Conservation (phyloP, 2,113 vertebrate genomes). For the Stictonetta naevosa region DNA sequence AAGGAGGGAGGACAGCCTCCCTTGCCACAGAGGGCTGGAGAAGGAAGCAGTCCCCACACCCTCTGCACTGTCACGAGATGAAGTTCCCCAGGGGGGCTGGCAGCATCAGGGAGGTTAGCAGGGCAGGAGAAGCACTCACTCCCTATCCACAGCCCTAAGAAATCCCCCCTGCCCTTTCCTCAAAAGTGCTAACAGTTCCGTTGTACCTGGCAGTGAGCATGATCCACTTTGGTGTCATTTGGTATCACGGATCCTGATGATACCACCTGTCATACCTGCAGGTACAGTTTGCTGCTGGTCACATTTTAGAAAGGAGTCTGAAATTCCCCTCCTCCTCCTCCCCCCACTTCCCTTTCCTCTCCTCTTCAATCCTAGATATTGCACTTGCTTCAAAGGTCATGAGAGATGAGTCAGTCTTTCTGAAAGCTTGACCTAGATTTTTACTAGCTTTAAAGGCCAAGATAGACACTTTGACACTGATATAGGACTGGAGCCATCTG, state of each 20-base stretch:
- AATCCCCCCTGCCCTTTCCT: not conserved
- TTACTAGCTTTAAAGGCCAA: not conserved
- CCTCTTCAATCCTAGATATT: not conserved
- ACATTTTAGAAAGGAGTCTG: not conserved
- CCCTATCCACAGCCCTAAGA: not conserved
- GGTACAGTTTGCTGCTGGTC: not conserved
- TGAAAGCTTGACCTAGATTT: not conserved
- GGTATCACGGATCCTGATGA: not conserved
- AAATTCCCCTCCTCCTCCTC: not conserved
- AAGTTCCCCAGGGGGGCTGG: not conserved
- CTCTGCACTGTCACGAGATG: not conserved
- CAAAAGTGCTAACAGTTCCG: not conserved
- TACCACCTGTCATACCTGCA: not conserved
- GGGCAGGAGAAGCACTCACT: not conserved
- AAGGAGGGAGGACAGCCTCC: not conserved
- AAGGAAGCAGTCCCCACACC: not conserved
- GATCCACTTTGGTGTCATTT: not conserved
- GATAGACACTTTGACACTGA: not conserved
- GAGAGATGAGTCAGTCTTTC: not conserved
- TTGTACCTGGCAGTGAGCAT: not conserved
- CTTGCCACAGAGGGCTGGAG: not conserved
- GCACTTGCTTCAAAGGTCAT: not conserved
- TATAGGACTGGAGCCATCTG: not conserved
- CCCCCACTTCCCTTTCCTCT: accelerated
- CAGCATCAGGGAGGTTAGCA: not conserved